Base-by-base conservation (phyloP, 2,888 invertebrate species). In the Aporophyla nigra region DNA sequence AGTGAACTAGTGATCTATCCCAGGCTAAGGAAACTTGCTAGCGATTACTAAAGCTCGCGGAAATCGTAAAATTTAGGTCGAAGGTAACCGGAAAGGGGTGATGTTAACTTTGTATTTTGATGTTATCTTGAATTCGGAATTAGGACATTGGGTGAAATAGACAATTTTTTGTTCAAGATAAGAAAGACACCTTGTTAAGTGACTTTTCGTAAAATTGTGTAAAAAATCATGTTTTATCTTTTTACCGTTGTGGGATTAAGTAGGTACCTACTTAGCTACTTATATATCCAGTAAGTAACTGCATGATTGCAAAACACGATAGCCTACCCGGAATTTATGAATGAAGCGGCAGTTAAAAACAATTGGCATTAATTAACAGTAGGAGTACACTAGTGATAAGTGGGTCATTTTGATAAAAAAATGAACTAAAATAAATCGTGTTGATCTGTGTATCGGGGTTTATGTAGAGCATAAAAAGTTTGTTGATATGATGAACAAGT, bases 381-480 rank as follows among this genome's bases (percentile, higher is more conserved):
- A 71, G 5, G 19, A 27, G 10, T 14, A 51, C 21, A 53, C 53
- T 54, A 56, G 16, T 3, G 69, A 71, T 71, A 78, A 68, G 19
- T 82, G 33, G 82, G 82, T 71, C 83, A 71, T 12, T 54, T 46
- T 74, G 83, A 82, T 82, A 66, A 82, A 70, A n/a, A 59, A 70
- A 53, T 14, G 12, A 16, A 65, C 49, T 33, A 33, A 81, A 82
- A 66, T 59, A 63, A 71, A 58, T 61, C 9, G 10, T 10, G 16
- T 59, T 21, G 16, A 67, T 66, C 53, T 53, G 14, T 16, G 59
- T 66, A 21, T 21, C 14, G 4, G 5, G 14, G 24, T 76, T 53
- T 58, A 53, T 58, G 14, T 53, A 43, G 14, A 53, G 7, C 74
- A 27, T 24, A 27, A 62, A 59, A 59, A 59, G 5, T 9, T 19